Evolutionary conservation across 2,113 vertebrate genomes (phyloP).

Genomic region (Hystrix brachyura): DNA sequence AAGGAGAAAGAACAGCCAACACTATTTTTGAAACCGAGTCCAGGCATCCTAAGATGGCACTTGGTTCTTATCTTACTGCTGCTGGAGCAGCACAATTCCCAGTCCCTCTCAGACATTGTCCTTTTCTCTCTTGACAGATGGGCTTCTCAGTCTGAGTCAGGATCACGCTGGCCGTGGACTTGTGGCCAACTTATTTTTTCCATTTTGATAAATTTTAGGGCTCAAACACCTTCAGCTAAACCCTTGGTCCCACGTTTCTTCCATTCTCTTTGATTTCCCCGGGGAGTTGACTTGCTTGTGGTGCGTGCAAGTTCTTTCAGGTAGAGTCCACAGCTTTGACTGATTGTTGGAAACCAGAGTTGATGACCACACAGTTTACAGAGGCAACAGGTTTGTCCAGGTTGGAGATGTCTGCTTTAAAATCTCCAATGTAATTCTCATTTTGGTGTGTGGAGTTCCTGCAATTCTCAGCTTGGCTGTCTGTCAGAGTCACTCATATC

Average conservation of each 20-base stretch:
- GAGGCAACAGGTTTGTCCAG: not conserved
- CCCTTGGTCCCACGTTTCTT: not conserved
- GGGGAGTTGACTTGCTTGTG: not conserved
- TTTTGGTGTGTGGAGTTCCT: not conserved
- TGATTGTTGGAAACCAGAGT: not conserved
- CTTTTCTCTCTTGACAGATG: constrained; percentile 2
- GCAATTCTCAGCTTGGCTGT: not conserved
- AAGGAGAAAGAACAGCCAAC: not conserved
- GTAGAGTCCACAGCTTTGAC: not conserved
- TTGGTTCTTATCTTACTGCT: not conserved
- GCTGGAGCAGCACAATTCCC: not conserved
- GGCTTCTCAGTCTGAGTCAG: not conserved
- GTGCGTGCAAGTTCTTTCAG: not conserved
- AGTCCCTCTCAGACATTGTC: not conserved
- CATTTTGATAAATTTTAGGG: not conserved
- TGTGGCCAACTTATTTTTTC: not conserved
- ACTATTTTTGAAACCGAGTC: not conserved
- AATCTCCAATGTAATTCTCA: not conserved
- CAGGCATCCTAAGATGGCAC: not conserved
- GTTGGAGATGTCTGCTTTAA: not conserved
- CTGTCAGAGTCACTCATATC: not conserved
- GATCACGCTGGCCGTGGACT: not conserved
- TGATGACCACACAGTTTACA: not conserved
- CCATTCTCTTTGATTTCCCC: not conserved
- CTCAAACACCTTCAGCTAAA: not conserved